These are phyloP conservation scores for Clostera curtula DNA, from an alignment of 2,888 invertebrate species.

Conservation along the genomic window DNA sequence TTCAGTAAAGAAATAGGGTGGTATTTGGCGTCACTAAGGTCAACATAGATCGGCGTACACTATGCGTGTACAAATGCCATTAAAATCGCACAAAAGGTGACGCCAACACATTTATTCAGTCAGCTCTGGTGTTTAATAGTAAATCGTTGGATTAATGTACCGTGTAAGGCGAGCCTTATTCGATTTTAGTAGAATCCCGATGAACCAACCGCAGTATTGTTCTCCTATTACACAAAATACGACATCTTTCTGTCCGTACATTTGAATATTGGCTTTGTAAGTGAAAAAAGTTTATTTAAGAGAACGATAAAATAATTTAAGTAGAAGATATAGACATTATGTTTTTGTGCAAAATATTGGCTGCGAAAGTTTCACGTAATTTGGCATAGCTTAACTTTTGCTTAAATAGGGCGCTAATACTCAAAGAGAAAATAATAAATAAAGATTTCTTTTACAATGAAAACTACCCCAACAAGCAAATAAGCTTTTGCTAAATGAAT, in stretches of 20 bases:
- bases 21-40: too few relatives aligned
- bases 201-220: constrained; percentile 36
- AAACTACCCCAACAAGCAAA: too few relatives aligned
- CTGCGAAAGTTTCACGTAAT: too few relatives aligned
- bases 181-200: constrained; percentile 29
- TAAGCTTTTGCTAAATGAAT: too few relatives aligned
- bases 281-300: constrained; percentile 4
- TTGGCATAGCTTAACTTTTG: too few relatives aligned
- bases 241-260: constrained; percentile 12
- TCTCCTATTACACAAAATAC: constrained; percentile 28
- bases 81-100: background rate
- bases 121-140: constrained; percentile 15
- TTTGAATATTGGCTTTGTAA: constrained; percentile 1
- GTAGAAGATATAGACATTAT: too few relatives aligned
- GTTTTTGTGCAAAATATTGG: too few relatives aligned
- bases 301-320: constrained; percentile 3
- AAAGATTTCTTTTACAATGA: too few relatives aligned
- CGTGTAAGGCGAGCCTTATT: constrained; percentile 36
- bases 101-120: background rate
- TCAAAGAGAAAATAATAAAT: too few relatives aligned
- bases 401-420: too few relatives aligned
- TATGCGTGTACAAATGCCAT: background rate
- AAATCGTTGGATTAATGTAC: constrained; percentile 36
- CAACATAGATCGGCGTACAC: background rate
- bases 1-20: too few relatives aligned